Base-by-base conservation (phyloP, 2,888 invertebrate genomes). In the Ophion obscuratus region DNA sequence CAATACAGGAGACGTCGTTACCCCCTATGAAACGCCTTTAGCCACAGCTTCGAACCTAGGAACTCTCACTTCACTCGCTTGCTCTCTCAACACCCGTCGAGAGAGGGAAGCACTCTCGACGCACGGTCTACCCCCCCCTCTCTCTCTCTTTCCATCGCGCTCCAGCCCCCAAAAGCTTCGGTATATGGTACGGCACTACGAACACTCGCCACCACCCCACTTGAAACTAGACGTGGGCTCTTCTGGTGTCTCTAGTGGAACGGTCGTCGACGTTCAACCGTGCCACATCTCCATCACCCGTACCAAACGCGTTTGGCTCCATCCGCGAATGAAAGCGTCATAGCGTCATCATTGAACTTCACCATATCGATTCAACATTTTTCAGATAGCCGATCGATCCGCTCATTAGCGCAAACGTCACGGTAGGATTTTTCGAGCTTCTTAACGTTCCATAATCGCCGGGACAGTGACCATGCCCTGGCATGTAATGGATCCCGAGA, bases 141-240 rank as follows among this genome's bases (percentile, higher is more conserved):
- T 53, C 47, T 14, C 14, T 47, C 47, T 47, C 47, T 14, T 3
- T 17, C 53, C 11, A 53, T 53, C 53, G 17, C 14, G 17, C 17
- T 17, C 53, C 53, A 53, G 17, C 80, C 84, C 68, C 59, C 83
- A 71, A 83, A 83, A 77, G 59, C 84, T 86, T 57, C 82, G 71
- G 84, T 36, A 80, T 62, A 62, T 82, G 76, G 40, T 57, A 36
- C 57, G 44, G 73, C 71, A 66, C 71, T 59, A 61, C 53, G 62
- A 67, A 81, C 84, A 78, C 83, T 83, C 84, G 78, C 82, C 62
- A 59, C 80, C 82, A 84, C 84, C 73, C 90, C 90, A 91, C 92
- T 92, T 88, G 90, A 91, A 91, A 90, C 91, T 91, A 92, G 92
- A 92, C 90, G 73, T 57, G 66, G 9, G 89, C 88, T 89, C 91